Evolutionary conservation across 2,113 vertebrate genomes (phyloP).

Genomic region (Thinocorus orbignyianus): DNA sequence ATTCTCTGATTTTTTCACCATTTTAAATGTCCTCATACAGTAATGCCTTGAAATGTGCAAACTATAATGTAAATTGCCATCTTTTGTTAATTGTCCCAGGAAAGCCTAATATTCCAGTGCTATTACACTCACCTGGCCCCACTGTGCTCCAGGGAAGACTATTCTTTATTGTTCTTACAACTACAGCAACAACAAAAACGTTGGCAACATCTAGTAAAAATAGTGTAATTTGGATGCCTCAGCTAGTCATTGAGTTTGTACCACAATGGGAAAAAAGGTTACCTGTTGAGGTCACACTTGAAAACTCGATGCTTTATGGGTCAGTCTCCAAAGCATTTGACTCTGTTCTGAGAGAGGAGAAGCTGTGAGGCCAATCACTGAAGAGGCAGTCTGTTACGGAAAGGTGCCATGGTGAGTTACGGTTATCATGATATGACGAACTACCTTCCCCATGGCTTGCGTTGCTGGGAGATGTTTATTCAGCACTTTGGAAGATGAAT

Average conservation of each 20-base stretch:
- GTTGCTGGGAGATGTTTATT: not conserved
- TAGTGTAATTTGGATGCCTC: not conserved
- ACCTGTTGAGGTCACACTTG: not conserved
- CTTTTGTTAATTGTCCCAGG: not conserved
- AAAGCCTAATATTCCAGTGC: not conserved
- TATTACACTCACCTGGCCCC: not conserved
- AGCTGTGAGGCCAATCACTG: fast-evolving
- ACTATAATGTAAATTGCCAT: not conserved
- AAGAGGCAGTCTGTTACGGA: not conserved
- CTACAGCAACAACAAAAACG: not conserved
- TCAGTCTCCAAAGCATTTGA: not conserved
- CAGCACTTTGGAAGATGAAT: not conserved
- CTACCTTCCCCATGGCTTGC: not conserved
- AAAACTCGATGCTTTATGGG: not conserved
- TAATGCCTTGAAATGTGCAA: not conserved
- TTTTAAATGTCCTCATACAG: not conserved
- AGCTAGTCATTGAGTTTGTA: not conserved
- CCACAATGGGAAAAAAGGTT: not conserved
- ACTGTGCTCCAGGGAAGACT: not conserved
- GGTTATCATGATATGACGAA: not conserved
- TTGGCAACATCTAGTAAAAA: not conserved
- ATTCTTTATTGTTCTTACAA: not conserved
- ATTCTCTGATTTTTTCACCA: not conserved
- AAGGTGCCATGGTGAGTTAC: not conserved
- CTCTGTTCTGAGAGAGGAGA: not conserved